phyloP scores from a whole-genome alignment of 2,797 vertebrate species.

The Phrynocephalus vlangalii region DNA sequence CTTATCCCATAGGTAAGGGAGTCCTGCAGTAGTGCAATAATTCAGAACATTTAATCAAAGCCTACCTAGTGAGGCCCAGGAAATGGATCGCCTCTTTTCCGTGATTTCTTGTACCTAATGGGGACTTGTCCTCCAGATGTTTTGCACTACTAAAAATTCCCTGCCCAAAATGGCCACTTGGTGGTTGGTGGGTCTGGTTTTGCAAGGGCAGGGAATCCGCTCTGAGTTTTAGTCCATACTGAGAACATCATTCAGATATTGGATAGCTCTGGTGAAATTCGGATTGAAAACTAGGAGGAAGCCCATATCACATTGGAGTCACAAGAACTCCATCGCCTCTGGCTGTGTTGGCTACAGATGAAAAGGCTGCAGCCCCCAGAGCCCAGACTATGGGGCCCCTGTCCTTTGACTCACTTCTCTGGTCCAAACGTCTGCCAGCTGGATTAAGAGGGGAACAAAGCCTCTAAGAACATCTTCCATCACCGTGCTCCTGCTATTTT shows the following conservation, averaged over 20 bases:
- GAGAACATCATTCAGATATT: not conserved
- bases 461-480: not conserved
- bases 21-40: no score
- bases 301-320: no score
- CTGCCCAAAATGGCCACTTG: no score
- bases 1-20: no score
- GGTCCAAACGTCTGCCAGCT: not conserved
- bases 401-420: slow-evolving; percentile 15
- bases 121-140: no score
- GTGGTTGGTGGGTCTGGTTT: no score
- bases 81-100: no score
- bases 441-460: not conserved
- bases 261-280: not conserved
- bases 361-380: not conserved
- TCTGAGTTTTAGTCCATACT: not conserved
- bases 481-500: not conserved
- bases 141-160: not conserved
- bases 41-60: no score
- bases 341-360: not conserved
- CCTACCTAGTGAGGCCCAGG: no score
- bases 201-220: no score
- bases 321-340: not conserved
- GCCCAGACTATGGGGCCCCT: no score
- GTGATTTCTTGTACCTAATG: no score
- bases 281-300: not conserved